phyloP scores from a whole-genome alignment of 2,797 vertebrate genomes.

The Spinus olivaceus region DNA sequence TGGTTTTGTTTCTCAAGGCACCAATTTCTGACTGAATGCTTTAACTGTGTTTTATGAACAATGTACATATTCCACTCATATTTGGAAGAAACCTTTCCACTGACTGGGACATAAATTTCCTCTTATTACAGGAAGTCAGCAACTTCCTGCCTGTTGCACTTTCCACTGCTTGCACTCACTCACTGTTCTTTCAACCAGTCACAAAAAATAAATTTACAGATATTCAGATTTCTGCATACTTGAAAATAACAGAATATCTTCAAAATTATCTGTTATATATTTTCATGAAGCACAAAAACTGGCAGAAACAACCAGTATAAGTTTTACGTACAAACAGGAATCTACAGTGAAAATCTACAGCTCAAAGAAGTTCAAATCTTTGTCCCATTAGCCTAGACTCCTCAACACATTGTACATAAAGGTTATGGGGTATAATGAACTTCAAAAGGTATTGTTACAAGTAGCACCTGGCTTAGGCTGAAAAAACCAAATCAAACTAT shows the following conservation, averaged over 20 bases:
- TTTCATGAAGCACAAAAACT: neutral
- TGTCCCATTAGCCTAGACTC: neutral
- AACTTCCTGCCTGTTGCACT: neutral
- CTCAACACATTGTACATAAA: neutral
- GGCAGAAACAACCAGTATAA: neutral
- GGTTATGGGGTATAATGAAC: neutral
- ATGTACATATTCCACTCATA: neutral
- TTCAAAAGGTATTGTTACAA: neutral
- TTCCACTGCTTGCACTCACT: neutral
- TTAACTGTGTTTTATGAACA: neutral
- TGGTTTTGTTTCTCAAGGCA: neutral
- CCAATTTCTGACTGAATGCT: neutral
- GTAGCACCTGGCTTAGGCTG: neutral
- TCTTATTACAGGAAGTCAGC: neutral
- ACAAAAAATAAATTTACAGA: neutral
- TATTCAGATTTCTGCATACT: neutral
- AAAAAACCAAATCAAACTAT: neutral
- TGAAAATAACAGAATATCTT: neutral
- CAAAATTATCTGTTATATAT: neutral
- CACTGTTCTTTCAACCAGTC: neutral
- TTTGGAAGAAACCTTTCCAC: neutral
- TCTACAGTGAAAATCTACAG: neutral
- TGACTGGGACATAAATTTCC: neutral
- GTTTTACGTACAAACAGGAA: neutral
- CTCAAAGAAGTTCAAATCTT: neutral